Evolutionary conservation across 2,888 invertebrate species (phyloP).

Genomic region (Nebria salina): DNA sequence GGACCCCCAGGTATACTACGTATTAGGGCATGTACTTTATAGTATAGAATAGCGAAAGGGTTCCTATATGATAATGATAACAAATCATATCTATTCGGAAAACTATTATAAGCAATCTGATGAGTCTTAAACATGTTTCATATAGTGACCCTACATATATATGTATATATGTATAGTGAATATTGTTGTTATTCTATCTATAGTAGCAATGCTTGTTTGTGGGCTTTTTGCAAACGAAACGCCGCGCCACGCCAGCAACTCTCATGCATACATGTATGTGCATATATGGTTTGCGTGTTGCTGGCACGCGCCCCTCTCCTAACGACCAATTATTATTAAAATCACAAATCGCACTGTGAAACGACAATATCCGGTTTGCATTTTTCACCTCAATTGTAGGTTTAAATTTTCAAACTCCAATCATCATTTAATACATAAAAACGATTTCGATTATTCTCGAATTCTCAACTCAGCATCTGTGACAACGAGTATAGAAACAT

Average conservation of each 20-base stretch:
- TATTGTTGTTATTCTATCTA: slow-evolving; percentile 10
- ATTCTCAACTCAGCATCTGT: no score
- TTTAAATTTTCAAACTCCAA: no score
- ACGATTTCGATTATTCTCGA: no score
- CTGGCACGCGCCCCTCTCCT: slow-evolving; percentile 16
- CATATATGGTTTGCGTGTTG: not conserved
- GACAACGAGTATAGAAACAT: no score
- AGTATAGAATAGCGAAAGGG: slow-evolving; percentile 36
- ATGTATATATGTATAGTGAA: no score
- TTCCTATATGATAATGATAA: slow-evolving; percentile 15
- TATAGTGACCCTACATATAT: slow-evolving; percentile 20
- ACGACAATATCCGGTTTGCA: slow-evolving; percentile 4
- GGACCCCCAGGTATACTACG: slow-evolving; percentile 51
- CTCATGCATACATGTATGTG: not conserved
- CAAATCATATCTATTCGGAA: no score
- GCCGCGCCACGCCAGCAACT: no score
- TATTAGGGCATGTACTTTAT: slow-evolving; percentile 25
- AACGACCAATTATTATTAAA: slow-evolving; percentile 19
- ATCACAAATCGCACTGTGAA: not conserved
- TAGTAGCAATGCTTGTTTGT: no score
- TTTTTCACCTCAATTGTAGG: not conserved
- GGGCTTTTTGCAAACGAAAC: no score
- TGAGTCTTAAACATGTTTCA: not conserved
- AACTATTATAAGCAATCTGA: no score
- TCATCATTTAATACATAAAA: no score